These are phyloP conservation scores for Hylyphantes graminicola DNA, from an alignment of 1,140 invertebrate species.

Conservation along the genomic window DNA sequence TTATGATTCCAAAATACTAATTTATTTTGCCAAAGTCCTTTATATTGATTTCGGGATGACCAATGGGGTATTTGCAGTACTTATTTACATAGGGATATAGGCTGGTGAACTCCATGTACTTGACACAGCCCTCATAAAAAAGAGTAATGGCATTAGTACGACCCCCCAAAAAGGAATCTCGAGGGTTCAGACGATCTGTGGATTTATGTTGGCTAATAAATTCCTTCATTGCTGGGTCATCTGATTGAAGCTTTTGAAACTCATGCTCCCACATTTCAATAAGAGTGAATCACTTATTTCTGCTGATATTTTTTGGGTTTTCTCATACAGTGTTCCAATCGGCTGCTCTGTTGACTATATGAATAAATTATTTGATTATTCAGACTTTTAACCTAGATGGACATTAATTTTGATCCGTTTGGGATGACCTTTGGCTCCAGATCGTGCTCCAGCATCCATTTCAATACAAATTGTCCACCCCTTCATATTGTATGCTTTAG, in stretches of 20 bases:
- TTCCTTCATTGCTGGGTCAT: background rate
- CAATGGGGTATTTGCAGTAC: background rate
- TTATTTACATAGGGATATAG: background rate
- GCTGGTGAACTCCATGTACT: background rate
- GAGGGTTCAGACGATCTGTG: background rate
- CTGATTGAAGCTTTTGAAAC: background rate
- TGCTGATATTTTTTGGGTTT: too few species aligned
- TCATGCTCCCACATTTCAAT: constrained; percentile 9
- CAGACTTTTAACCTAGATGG: background rate
- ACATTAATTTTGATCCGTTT: constrained; percentile 26
- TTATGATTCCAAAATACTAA: background rate
- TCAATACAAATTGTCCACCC: background rate
- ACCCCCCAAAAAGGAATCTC: background rate
- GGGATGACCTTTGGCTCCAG: background rate
- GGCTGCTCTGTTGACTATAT: too few species aligned
- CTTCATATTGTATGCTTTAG: background rate
- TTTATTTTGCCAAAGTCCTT: background rate
- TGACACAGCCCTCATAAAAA: background rate
- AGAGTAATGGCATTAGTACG: background rate
- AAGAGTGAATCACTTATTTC: background rate
- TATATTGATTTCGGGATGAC: background rate
- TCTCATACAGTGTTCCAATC: too few species aligned
- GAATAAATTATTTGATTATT: constrained; percentile 22
- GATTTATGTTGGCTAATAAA: background rate
- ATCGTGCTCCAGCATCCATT: constrained; percentile 1